Conservation (phyloP, 2,113 vertebrate genomes). For the Nothobranchius kuhntae region DNA sequence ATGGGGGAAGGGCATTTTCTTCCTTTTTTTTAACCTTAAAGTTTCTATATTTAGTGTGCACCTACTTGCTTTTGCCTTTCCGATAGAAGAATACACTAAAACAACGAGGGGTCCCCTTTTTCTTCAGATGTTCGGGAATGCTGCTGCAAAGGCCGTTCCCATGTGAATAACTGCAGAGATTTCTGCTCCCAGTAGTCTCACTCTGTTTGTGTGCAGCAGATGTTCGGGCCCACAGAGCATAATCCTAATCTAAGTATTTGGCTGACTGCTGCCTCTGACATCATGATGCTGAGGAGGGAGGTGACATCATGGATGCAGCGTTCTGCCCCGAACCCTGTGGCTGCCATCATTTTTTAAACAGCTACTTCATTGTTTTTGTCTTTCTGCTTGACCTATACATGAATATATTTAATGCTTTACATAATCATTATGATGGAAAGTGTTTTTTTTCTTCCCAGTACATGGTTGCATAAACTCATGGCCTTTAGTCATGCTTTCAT, state of each 20-base stretch:
- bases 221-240: constrained; percentile 53
- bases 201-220: constrained; percentile 51
- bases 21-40: constrained; percentile 30
- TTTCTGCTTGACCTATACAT: background rate
- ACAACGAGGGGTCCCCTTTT: constrained; percentile 5
- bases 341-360: background rate
- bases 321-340: constrained; percentile 15
- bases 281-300: constrained; percentile 39
- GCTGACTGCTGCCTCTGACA: constrained; percentile 44
- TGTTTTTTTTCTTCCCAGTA: background rate
- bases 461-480: background rate
- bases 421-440: background rate
- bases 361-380: constrained; percentile 1
- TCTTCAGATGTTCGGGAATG: constrained; percentile 7
- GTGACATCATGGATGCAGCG: constrained; percentile 52
- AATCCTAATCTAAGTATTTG: constrained; percentile 73
- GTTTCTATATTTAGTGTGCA: background rate
- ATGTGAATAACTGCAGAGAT: constrained; percentile 34
- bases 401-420: background rate
- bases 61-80: background rate
- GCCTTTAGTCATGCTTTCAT: constrained; percentile 9
- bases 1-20: constrained; percentile 21
- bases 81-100: background rate
- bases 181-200: constrained; percentile 31
- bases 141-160: constrained; percentile 16